phyloP scores from a whole-genome alignment of 2,113 vertebrate species.

The Pseudorectes ferrugineus region DNA sequence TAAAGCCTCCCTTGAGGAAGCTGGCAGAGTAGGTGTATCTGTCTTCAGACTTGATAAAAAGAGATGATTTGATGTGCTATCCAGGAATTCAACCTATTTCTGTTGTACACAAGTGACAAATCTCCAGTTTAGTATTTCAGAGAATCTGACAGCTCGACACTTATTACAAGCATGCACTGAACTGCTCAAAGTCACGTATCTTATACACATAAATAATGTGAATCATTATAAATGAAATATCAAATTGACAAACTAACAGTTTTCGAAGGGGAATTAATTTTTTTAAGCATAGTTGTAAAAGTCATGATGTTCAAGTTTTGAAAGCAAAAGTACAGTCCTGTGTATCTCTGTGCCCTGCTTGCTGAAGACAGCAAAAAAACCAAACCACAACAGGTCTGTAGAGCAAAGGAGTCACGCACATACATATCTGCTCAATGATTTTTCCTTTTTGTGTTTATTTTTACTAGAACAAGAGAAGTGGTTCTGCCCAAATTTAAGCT shows the following conservation, averaged over 20 bases:
- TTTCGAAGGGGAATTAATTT: neutral
- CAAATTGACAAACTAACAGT: neutral
- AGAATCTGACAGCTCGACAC: neutral
- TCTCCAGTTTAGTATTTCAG: neutral
- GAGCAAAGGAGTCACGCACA: neutral
- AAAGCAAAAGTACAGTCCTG: neutral
- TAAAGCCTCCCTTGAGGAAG: neutral
- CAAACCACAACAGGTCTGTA: neutral
- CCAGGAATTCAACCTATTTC: neutral
- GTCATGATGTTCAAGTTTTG: neutral
- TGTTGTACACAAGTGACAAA: neutral
- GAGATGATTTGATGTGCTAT: neutral
- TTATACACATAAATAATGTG: neutral
- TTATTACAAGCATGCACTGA: neutral
- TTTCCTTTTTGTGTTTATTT: neutral
- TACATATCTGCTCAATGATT: neutral
- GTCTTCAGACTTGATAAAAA: neutral
- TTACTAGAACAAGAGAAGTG: slow-evolving; percentile 87
- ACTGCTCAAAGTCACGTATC: neutral
- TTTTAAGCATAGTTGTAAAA: neutral
- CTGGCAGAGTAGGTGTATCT: neutral
- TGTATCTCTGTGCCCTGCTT: neutral
- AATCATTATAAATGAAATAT: neutral
- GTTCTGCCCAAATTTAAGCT: slow-evolving; percentile 91
- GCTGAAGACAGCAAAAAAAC: neutral